A percentile compares a stretch with the other conserved stretches of the same genome.
Evolutionary conservation across 2,797 vertebrate genomes (phyloP).

Genomic region (Scarus forsteni): DNA sequence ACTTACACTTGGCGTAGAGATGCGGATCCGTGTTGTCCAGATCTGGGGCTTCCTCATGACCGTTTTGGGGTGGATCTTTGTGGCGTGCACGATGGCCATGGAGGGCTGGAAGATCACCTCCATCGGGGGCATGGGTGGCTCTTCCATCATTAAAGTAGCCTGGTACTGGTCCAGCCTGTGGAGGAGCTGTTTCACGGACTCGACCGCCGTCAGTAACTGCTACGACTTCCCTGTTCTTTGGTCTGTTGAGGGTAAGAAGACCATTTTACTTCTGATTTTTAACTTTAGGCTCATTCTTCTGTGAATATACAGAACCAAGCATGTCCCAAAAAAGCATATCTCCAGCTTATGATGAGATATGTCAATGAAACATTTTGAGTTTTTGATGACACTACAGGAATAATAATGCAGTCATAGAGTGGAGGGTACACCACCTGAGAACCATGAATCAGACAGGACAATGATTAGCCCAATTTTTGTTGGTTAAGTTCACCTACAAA

Average conservation of each 20-base stretch:
- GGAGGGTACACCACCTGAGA: too few species aligned
- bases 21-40: constrained; percentile 90
- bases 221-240: constrained; percentile 94
- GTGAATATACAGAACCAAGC: too few species aligned
- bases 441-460: too few species aligned
- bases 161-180: constrained; percentile 97
- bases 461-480: too few species aligned
- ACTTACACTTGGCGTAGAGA: constrained; percentile 41
- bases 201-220: constrained; percentile 92
- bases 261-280: background rate
- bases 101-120: constrained; percentile 94
- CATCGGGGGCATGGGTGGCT: constrained; percentile 88
- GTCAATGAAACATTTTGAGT: too few species aligned
- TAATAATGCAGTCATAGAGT: too few species aligned
- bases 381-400: too few species aligned
- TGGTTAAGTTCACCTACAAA: too few species aligned
- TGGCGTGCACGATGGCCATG: constrained; percentile 94
- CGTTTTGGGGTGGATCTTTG: constrained; percentile 92
- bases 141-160: constrained; percentile 90
- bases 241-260: constrained; percentile 89
- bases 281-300: background rate
- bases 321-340: too few species aligned
- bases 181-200: constrained; percentile 94
- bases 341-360: too few species aligned
- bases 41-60: constrained; percentile 92